These are phyloP conservation scores for Loxodonta africana DNA, from an alignment of 2,113 vertebrate genomes.

Conservation along the genomic window DNA sequence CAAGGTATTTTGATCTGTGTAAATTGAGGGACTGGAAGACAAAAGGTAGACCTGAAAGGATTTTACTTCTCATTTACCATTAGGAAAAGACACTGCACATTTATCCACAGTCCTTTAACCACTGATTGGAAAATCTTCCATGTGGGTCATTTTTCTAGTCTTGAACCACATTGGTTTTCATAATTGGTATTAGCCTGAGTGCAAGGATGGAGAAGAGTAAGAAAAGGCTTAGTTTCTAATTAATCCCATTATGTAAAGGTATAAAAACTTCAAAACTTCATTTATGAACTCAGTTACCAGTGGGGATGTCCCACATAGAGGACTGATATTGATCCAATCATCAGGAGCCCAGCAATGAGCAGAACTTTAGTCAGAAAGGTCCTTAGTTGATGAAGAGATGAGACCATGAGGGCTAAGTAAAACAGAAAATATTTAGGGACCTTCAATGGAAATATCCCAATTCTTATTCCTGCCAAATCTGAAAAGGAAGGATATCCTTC, in stretches of 20 bases:
- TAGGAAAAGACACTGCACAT: background rate
- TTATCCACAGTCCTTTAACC: background rate
- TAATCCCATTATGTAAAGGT: background rate
- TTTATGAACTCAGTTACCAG: background rate
- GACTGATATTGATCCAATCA: background rate
- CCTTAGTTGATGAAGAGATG: background rate
- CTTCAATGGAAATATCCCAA: background rate
- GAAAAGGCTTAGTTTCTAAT: background rate
- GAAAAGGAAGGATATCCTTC: background rate
- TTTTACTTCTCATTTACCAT: background rate
- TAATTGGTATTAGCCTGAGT: background rate
- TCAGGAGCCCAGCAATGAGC: background rate
- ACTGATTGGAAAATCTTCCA: background rate
- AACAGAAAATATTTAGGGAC: background rate
- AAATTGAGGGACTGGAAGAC: background rate
- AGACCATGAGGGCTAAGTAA: background rate
- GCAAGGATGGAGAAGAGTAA: background rate
- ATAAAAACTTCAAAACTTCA: background rate
- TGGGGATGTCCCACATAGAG: background rate
- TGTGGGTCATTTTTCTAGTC: background rate
- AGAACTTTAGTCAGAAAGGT: background rate
- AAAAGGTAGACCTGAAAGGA: background rate
- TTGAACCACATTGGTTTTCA: background rate
- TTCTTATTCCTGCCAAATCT: background rate
- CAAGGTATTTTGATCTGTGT: background rate